Evolutionary conservation across 2,888 invertebrate genomes (phyloP).

Genomic region (Therioaphis trifolii): DNA sequence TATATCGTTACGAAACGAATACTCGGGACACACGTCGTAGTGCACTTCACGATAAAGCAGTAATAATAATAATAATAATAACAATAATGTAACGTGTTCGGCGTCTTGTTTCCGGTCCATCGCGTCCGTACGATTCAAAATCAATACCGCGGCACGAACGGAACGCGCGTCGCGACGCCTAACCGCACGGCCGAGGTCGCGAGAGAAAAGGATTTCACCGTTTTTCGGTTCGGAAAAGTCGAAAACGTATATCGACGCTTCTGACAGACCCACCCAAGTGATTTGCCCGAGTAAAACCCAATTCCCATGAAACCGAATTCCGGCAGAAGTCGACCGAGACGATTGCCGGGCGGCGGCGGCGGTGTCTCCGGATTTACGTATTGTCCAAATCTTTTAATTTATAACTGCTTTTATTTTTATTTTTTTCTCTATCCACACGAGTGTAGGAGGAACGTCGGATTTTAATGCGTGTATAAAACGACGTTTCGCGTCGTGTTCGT

Average conservation of each 20-base stretch:
- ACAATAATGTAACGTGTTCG: not conserved
- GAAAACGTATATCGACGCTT: not conserved
- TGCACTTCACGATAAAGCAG: too few species aligned
- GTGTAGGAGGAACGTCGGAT: not conserved
- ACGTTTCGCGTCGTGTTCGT: not conserved
- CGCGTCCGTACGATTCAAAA: not conserved
- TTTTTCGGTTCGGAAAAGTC: conserved; percentile 30
- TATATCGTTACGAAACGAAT: too few species aligned
- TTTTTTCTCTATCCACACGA: not conserved
- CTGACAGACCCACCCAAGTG: conserved; percentile 35
- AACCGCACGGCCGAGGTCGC: too few species aligned
- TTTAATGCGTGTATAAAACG: not conserved
- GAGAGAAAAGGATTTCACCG: not conserved
- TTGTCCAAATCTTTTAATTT: conserved; percentile 2
- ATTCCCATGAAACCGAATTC: conserved; percentile 48
- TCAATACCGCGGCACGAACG: too few species aligned
- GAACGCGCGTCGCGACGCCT: too few species aligned
- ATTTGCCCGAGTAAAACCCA: conserved; percentile 28
- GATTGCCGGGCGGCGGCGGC: not conserved
- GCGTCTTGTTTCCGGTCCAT: not conserved
- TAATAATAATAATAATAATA: too few species aligned
- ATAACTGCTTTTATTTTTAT: not conserved
- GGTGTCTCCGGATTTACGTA: too few species aligned
- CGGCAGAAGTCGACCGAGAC: conserved; percentile 35
- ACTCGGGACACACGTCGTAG: too few species aligned